Percentiles rank a stretch among this genome's conserved stretches.
Evolutionary conservation across 2,113 vertebrate species (phyloP).

Genomic region (Pelecanus crispus): DNA sequence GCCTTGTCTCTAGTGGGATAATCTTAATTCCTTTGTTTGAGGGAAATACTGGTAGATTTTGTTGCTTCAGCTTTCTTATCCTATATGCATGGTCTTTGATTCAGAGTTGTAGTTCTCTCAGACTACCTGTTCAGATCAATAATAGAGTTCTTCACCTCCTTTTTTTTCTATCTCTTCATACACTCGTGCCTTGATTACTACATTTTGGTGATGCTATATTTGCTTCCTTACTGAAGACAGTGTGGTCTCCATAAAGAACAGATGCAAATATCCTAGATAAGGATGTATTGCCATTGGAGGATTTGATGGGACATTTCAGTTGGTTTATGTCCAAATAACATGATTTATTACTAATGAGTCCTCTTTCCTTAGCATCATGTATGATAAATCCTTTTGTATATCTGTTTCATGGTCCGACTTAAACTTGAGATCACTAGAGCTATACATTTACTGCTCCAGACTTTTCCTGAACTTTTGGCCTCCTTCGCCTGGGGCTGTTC

Average conservation of each 20-base stretch:
- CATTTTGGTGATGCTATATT: not conserved
- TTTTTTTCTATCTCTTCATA: not conserved
- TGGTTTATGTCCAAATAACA: not conserved
- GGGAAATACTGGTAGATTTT: not conserved
- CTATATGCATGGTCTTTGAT: rapidly evolving
- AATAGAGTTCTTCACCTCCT: not conserved
- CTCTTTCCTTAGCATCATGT: not conserved
- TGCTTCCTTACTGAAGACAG: not conserved
- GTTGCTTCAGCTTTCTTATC: not conserved
- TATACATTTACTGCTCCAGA: not conserved
- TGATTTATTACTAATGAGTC: not conserved
- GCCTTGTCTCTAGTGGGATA: not conserved
- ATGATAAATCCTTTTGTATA: not conserved
- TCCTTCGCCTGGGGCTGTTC: not conserved
- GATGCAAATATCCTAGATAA: not conserved
- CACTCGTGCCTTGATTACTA: not conserved
- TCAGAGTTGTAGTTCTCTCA: not conserved
- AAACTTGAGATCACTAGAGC: not conserved
- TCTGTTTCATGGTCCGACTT: not conserved
- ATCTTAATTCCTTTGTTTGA: not conserved
- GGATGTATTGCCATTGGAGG: not conserved
- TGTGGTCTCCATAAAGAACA: not conserved
- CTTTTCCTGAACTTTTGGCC: not conserved
- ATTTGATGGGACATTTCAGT: not conserved
- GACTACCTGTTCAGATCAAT: not conserved